phyloP scores from a whole-genome alignment of 2,113 vertebrate genomes.

The Oncorhynchus nerka region DNA sequence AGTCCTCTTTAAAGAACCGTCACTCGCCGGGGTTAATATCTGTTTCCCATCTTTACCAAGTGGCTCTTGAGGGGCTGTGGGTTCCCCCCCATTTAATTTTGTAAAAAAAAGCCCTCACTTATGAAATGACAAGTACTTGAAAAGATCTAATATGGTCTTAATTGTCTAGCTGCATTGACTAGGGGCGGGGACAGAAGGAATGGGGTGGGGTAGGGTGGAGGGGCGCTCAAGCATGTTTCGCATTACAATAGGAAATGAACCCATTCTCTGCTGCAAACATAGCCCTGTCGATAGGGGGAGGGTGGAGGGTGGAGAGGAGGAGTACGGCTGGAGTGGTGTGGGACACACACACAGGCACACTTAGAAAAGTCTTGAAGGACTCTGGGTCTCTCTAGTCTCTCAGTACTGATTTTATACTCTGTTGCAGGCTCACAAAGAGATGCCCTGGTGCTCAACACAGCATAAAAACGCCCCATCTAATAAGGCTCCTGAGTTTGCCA shows the following conservation, averaged over 20 bases:
- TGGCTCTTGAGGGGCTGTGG: slow-evolving; percentile 70
- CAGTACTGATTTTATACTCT: slow-evolving; percentile 25
- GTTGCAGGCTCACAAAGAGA: slow-evolving; percentile 18
- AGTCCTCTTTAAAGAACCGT: slow-evolving; percentile 70
- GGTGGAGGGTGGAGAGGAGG: too few species aligned
- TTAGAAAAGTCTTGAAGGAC: slow-evolving; percentile 33
- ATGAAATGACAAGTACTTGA: slow-evolving; percentile 80
- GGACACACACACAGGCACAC: slow-evolving; percentile 29
- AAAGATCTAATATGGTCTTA: slow-evolving; percentile 83
- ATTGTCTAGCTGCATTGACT: slow-evolving; percentile 73
- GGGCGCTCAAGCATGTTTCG: slow-evolving; percentile 69
- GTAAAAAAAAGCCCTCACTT: slow-evolving; percentile 60
- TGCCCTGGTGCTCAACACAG: slow-evolving; percentile 14
- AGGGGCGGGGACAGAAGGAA: slow-evolving; percentile 56
- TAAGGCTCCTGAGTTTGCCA: slow-evolving; percentile 23
- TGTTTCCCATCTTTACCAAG: slow-evolving; percentile 75
- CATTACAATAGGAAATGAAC: slow-evolving; percentile 68
- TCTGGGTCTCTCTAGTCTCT: slow-evolving; percentile 20
- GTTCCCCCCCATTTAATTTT: slow-evolving; percentile 58
- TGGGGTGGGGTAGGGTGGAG: slow-evolving; percentile 26
- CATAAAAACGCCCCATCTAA: slow-evolving; percentile 33
- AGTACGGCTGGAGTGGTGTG: slow-evolving; percentile 19
- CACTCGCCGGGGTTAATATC: slow-evolving; percentile 73
- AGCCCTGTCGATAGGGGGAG: too few species aligned
- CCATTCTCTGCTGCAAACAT: slow-evolving; percentile 48